These are phyloP conservation scores for Siniperca scherzeri DNA, from an alignment of 2,797 vertebrate species.

Conservation along the genomic window DNA sequence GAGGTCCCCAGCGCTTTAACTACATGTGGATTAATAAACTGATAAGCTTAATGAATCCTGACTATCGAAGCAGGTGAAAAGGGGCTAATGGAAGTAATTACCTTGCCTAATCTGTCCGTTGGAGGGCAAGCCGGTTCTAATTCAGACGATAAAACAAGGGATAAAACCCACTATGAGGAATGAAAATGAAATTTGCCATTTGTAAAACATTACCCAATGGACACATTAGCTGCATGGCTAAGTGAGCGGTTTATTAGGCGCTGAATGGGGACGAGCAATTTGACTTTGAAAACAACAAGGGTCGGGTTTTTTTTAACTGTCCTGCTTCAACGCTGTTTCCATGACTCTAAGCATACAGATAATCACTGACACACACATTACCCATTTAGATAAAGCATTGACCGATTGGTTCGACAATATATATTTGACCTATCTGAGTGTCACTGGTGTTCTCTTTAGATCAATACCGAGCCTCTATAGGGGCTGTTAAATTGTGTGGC, in stretches of 20 bases:
- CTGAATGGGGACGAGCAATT: not conserved
- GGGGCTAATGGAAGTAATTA: constrained; percentile 68
- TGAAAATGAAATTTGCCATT: constrained; percentile 49
- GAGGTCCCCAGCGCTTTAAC: constrained; percentile 48
- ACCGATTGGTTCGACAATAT: not conserved
- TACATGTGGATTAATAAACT: constrained; percentile 73
- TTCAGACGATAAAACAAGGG: constrained; percentile 37
- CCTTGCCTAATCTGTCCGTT: constrained; percentile 49
- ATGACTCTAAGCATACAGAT: not conserved
- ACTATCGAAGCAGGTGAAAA: constrained; percentile 56
- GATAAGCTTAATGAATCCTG: constrained; percentile 75
- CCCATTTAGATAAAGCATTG: not conserved
- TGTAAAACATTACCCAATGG: constrained; percentile 34
- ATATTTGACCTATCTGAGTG: constrained; percentile 18
- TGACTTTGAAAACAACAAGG: constrained; percentile 49
- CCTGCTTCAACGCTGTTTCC: not conserved
- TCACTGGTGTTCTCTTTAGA: constrained; percentile 18
- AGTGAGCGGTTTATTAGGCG: constrained; percentile 24
- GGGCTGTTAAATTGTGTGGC: constrained; percentile 23
- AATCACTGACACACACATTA: not conserved
- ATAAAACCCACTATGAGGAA: constrained; percentile 25
- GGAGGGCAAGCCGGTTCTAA: constrained; percentile 38
- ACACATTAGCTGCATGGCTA: constrained; percentile 19
- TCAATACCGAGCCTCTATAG: constrained; percentile 35
- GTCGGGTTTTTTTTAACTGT: not conserved